Evolutionary conservation across 2,113 vertebrate genomes (phyloP), one percentile per base, ranked within the genome.

Genomic region (Morone saxatilis): DNA sequence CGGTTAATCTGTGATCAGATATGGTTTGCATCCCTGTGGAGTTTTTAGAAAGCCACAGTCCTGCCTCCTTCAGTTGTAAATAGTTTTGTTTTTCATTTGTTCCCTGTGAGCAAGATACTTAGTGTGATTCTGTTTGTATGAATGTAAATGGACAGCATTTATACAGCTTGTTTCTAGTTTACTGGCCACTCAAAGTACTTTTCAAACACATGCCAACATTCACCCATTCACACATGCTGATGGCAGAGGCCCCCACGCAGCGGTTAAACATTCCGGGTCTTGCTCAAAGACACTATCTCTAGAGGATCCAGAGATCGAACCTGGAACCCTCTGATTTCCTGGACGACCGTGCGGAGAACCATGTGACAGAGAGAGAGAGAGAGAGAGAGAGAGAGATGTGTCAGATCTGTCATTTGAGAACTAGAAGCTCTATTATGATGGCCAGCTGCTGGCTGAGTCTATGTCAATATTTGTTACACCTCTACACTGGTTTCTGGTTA

Each of bases 1-100:
- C 47, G 72, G 51, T 72, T 80, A 84, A 89, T 89, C 87, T 72
- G 20, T 54, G 54, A 50, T 41, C 9, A 1, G 61, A 80, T 53
- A 50, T 60, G 8, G 20, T 50, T 67, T 72, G 75, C 9, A 25
- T 68, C 60, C 20, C 47, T 11, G 31, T 10, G 4, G 72, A 45
- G 75, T 86, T 60, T 72, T 63, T 65, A 9, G 45, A 45, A 76
- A 25, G 54, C 41, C 5, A 10, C 36, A 6, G 9, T 16, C 7
- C 41, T 25, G 56, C 22, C 0, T 63, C 54, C 16, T 25, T 12
- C 5, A 72, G 48, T 47, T 71, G 43, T 54, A 45, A 67, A 51
- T 53, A 13, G 10, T 54, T 50, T n/a, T 25, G n/a, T 57, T 78
- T 66, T 65, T 36, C 0, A 77, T 78, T 40, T 59, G 50, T 72